Conservation (phyloP, 2,797 vertebrate species). For the Channa striata region DNA sequence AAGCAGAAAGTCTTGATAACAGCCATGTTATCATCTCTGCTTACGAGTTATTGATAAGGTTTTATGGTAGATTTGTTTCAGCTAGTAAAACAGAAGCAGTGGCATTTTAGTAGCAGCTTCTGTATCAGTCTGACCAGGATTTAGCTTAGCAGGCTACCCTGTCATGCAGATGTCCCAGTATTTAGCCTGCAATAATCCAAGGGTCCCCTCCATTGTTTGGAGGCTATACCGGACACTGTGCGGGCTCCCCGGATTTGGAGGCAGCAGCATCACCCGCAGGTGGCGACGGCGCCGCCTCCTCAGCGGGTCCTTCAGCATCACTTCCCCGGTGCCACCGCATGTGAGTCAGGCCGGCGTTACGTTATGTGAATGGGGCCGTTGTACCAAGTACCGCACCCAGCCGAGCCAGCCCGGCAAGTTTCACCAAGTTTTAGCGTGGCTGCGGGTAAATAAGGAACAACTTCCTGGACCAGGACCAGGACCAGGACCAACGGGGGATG, state of each 20-base stretch:
- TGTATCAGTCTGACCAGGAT: constrained; percentile 3
- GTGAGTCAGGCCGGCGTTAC: constrained; percentile 1
- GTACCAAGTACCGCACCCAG: constrained; percentile 70
- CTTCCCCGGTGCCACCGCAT: constrained; percentile 17
- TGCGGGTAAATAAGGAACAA: background rate
- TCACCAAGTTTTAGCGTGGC: constrained; percentile 12
- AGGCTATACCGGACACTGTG: constrained; percentile 26
- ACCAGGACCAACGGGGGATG: background rate
- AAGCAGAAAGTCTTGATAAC: constrained; percentile 8
- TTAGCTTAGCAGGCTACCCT: constrained; percentile 32
- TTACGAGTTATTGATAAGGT: constrained; percentile 22
- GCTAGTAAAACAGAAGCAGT: constrained; percentile 5
- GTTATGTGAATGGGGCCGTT: constrained; percentile 47
- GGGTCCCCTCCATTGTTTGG: constrained; percentile 54
- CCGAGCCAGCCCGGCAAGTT: constrained; percentile 33
- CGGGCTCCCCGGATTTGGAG: constrained; percentile 19
- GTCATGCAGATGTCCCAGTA: constrained; percentile 61
- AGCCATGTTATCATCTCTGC: constrained; percentile 5
- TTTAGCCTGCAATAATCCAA: constrained; percentile 64
- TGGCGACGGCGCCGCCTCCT: constrained; percentile 1
- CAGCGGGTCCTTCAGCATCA: constrained; percentile 9
- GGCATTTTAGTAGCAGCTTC: background rate
- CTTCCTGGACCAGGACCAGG: background rate
- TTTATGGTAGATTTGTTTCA: constrained; percentile 24
- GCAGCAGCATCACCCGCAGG: constrained; percentile 5